Evolutionary conservation across 2,888 invertebrate genomes (phyloP).

Genomic region (Rhamnusium bicolor): DNA sequence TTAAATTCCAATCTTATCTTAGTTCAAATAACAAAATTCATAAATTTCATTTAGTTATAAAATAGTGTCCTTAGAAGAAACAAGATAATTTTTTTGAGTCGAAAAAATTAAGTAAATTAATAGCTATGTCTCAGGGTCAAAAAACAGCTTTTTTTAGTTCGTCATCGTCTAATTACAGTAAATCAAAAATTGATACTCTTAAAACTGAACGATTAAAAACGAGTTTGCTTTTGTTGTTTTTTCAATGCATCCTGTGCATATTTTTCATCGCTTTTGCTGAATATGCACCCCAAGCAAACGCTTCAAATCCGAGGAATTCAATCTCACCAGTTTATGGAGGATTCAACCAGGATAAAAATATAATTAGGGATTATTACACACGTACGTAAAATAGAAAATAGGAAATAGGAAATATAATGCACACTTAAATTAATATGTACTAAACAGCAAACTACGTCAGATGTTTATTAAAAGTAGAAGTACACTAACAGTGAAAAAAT

Average conservation of each 20-base stretch:
- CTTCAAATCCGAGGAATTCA: conserved; percentile 68
- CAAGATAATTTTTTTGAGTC: not conserved
- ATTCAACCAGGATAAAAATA: conserved; percentile 48
- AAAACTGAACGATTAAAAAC: conserved; percentile 42
- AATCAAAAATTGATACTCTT: not conserved
- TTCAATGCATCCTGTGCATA: conserved; percentile 30
- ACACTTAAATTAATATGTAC: not conserved
- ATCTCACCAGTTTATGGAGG: conserved; percentile 61
- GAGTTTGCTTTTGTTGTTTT: conserved; percentile 60
- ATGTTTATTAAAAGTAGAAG: not conserved
- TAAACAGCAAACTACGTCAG: not conserved
- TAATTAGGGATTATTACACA: conserved; percentile 36
- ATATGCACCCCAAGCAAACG: conserved; percentile 71
- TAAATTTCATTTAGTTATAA: not conserved
- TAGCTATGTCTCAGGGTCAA: conserved; percentile 4
- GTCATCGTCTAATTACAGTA: not conserved
- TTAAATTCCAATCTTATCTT: not conserved
- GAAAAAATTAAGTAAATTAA: not conserved
- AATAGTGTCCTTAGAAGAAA: not conserved
- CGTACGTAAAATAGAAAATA: conserved; percentile 12
- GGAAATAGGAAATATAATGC: not conserved
- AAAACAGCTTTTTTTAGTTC: conserved; percentile 3
- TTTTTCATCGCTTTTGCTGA: conserved; percentile 66
- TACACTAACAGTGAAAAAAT: not conserved
- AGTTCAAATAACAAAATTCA: conserved; percentile 15